Evolutionary conservation across 2,113 vertebrate genomes (phyloP).

Genomic region (Heterotis niloticus): DNA sequence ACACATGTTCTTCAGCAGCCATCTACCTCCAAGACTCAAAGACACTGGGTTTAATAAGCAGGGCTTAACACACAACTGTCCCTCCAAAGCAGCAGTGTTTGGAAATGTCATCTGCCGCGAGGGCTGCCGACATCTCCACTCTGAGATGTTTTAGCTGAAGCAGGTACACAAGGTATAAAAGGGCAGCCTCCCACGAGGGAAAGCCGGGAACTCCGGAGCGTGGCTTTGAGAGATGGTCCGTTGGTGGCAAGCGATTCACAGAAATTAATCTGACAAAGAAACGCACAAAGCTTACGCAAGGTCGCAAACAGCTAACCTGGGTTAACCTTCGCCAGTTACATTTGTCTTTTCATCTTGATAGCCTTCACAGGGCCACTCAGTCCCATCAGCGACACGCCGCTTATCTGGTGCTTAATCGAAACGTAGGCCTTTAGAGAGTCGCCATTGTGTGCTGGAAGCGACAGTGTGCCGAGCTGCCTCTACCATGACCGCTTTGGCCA

Average conservation of each 20-base stretch:
- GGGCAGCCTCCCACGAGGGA: too few species aligned
- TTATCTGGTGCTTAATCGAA: slow-evolving; percentile 55
- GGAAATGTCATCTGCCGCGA: background rate
- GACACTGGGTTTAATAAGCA: slow-evolving; percentile 1
- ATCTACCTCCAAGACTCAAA: background rate
- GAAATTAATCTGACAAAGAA: slow-evolving; percentile 47
- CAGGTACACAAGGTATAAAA: background rate
- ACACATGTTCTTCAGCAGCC: background rate
- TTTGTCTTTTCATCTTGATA: slow-evolving; percentile 46
- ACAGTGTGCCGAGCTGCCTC: slow-evolving; percentile 57
- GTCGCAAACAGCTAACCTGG: slow-evolving; percentile 32
- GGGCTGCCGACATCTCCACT: background rate
- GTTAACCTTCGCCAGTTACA: slow-evolving; percentile 35
- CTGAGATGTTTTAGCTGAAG: background rate
- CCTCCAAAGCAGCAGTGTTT: background rate
- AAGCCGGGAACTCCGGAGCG: background rate
- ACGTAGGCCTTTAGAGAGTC: slow-evolving; percentile 42
- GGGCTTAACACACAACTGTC: background rate
- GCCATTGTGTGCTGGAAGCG: slow-evolving; percentile 56
- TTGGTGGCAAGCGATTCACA: slow-evolving; percentile 36
- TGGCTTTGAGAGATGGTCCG: background rate
- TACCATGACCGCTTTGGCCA: slow-evolving; percentile 53
- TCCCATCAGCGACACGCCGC: slow-evolving; percentile 46
- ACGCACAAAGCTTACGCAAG: slow-evolving; percentile 45
- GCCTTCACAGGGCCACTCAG: slow-evolving; percentile 51